Conservation (phyloP, 2,113 vertebrate species). For the Halichoerus grypus region DNA sequence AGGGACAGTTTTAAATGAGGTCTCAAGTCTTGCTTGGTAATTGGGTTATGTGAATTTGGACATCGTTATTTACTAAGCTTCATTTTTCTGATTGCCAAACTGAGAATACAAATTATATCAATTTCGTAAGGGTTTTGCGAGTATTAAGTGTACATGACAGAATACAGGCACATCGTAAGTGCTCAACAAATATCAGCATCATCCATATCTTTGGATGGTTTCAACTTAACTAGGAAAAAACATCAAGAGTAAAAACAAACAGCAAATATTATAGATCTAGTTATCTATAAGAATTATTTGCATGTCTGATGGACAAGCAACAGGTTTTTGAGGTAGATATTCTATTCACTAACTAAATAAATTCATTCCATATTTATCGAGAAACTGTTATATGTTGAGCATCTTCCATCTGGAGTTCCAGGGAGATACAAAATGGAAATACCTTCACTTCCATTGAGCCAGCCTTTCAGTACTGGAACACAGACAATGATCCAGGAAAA, state of each 20-base stretch:
- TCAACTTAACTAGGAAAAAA: neutral
- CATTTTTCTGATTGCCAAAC: neutral
- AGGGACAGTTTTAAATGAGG: neutral
- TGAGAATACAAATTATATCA: slow-evolving; percentile 9
- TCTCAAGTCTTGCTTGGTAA: neutral
- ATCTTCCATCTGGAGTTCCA: neutral
- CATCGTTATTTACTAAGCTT: neutral
- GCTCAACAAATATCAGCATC: neutral
- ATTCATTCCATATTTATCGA: neutral
- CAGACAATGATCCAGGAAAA: neutral
- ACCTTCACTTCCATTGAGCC: neutral
- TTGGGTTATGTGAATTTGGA: neutral
- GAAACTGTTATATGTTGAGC: neutral
- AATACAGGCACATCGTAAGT: neutral
- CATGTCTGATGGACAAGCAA: neutral
- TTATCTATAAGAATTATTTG: neutral
- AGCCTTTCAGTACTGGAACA: neutral
- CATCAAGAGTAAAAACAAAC: neutral
- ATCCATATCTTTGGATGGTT: neutral
- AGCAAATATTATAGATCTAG: neutral
- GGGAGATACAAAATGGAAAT: neutral
- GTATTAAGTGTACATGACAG: neutral
- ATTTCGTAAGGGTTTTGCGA: neutral
- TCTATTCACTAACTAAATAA: neutral
- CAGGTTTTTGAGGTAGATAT: neutral